Percentiles rank a stretch among this genome's conserved stretches.
phyloP scores from a whole-genome alignment of 2,888 invertebrate species.

The Cistogaster globosa region DNA sequence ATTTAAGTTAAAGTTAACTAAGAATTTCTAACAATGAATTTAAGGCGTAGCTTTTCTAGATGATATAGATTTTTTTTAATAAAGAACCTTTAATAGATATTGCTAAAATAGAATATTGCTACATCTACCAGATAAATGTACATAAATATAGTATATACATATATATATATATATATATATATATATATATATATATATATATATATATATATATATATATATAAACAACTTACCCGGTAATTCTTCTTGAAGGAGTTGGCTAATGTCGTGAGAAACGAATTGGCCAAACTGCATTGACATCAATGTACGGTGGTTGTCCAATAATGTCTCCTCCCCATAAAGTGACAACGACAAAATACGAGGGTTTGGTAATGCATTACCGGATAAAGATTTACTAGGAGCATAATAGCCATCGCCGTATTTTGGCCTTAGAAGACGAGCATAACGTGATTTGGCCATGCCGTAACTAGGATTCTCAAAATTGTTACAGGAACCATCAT shows the following conservation, averaged over 20 bases:
- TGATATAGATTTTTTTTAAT: too few species aligned
- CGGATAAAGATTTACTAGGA: slow-evolving; percentile 68
- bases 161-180: too few species aligned
- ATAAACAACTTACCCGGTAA: slow-evolving; percentile 71
- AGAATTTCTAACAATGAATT: too few species aligned
- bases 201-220: too few species aligned
- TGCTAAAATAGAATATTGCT: too few species aligned
- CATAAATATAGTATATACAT: too few species aligned
- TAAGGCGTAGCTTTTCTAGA: too few species aligned
- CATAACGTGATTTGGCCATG: slow-evolving; percentile 74
- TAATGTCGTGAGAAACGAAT: slow-evolving; percentile 78
- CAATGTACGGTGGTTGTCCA: slow-evolving; percentile 77
- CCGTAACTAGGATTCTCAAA: slow-evolving; percentile 74
- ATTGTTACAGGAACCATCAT: slow-evolving; percentile 79
- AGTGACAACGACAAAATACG: slow-evolving; percentile 76
- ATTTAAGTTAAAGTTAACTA: too few species aligned
- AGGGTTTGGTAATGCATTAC: slow-evolving; percentile 76
- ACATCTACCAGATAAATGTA: too few species aligned
- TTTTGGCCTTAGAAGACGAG: slow-evolving; percentile 75
- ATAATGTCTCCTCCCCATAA: slow-evolving; percentile 76
- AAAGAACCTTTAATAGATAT: too few species aligned
- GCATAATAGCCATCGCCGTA: slow-evolving; percentile 72
- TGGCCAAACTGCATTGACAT: slow-evolving; percentile 79
- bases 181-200: too few species aligned
- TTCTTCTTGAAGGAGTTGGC: slow-evolving; percentile 71